Percentiles rank a stretch among this genome's conserved stretches.
phyloP scores from a whole-genome alignment of 2,888 invertebrate species.

The Lepidochitona cinerea region DNA sequence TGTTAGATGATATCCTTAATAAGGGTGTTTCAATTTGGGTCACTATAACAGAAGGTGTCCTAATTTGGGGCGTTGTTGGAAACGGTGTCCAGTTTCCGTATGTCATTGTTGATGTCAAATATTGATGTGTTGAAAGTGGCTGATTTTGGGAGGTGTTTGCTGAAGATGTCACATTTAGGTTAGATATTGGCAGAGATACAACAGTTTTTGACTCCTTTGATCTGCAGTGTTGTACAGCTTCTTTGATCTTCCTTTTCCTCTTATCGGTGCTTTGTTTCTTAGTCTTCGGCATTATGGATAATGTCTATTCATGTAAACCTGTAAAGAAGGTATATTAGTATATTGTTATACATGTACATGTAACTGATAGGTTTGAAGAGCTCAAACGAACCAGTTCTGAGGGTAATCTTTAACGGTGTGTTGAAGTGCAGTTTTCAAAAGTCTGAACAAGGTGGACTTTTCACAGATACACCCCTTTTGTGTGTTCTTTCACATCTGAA shows the following conservation, averaged over 20 bases:
- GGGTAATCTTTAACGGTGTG: background rate
- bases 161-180: background rate
- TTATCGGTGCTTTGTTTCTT: background rate
- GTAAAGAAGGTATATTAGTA: background rate
- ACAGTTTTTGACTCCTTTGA: background rate
- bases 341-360: too few relatives aligned
- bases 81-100: background rate
- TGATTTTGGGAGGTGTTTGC: background rate
- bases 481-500: constrained; percentile 39
- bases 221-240: background rate
- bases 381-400: background rate
- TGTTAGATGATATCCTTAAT: too few relatives aligned
- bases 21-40: background rate
- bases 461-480: background rate
- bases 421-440: background rate
- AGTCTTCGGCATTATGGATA: background rate
- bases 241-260: background rate
- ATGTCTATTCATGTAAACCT: background rate
- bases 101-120: background rate
- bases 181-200: background rate
- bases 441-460: background rate
- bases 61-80: background rate
- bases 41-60: background rate
- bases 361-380: too few relatives aligned
- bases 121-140: background rate